These are phyloP conservation scores for Coelopa pilipes DNA, from an alignment of 2,888 invertebrate species.

Conservation along the genomic window DNA sequence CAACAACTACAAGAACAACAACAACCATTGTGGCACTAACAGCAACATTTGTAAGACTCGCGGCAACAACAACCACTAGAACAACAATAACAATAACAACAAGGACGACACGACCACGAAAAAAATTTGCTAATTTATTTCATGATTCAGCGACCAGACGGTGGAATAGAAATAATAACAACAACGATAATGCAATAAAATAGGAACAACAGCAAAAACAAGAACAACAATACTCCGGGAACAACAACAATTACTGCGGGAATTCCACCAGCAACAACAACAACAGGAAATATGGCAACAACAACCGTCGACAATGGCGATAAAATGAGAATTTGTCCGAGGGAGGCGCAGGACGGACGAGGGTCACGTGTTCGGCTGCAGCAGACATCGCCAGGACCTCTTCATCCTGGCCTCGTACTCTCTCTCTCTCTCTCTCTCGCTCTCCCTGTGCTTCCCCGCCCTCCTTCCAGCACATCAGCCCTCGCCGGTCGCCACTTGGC, in stretches of 20 bases:
- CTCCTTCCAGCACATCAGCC: no score
- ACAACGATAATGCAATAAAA: background rate
- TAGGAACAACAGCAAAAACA: background rate
- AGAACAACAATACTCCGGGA: background rate
- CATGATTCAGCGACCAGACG: constrained; percentile 15
- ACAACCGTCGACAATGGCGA: background rate
- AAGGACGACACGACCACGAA: constrained; percentile 8
- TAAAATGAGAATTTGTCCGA: constrained; percentile 13
- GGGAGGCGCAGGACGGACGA: background rate
- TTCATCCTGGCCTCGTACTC: no score
- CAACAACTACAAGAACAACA: background rate
- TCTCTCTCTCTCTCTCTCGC: no score
- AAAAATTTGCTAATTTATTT: constrained; percentile 25
- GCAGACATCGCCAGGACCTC: background rate
- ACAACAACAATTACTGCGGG: background rate
- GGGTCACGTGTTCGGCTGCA: constrained; percentile 6
- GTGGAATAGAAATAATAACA: constrained; percentile 8
- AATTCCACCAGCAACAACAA: constrained; percentile 1
- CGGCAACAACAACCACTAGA: background rate
- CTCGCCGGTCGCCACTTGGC: no score
- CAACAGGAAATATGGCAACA: background rate
- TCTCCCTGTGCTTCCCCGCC: no score
- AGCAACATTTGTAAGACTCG: constrained; percentile 1
- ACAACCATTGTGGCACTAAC: background rate
- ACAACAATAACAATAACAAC: background rate